These are phyloP conservation scores for Periphyllus acericola DNA, from an alignment of 2,888 invertebrate genomes.

Conservation along the genomic window DNA sequence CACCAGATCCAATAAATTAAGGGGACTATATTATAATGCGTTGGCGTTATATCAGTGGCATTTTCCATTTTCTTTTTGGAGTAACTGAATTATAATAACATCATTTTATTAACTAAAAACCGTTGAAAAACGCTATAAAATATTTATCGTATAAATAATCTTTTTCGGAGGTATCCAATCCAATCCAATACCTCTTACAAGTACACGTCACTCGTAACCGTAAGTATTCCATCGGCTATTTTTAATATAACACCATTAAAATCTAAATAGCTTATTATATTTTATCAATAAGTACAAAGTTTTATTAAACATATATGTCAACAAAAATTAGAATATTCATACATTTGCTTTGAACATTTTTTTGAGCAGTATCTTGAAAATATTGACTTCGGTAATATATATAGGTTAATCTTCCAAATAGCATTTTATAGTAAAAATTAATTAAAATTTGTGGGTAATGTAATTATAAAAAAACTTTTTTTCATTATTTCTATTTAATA, in stretches of 20 bases:
- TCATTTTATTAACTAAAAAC: neutral
- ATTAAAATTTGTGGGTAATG: neutral
- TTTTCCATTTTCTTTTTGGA: neutral
- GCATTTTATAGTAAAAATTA: too few species aligned
- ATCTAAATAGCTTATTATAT: neutral
- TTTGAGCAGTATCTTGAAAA: neutral
- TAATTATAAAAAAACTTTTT: neutral
- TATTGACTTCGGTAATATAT: neutral
- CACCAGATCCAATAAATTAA: too few species aligned
- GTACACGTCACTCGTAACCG: neutral
- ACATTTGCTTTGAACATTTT: neutral
- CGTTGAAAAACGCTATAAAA: neutral
- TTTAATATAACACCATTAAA: conserved; percentile 8
- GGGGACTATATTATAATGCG: too few species aligned
- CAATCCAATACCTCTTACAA: neutral
- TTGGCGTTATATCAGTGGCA: too few species aligned
- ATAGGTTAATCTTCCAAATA: neutral
- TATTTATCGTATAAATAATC: neutral
- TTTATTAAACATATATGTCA: neutral
- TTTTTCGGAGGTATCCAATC: neutral
- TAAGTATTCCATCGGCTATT: neutral
- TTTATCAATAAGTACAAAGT: neutral
- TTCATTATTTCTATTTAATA: neutral
- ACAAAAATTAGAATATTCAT: neutral
- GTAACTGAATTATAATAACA: neutral